Evolutionary conservation across 2,113 vertebrate genomes (phyloP), one percentile per base, ranked within the genome.

Genomic region (Herpetotheres cachinnans): DNA sequence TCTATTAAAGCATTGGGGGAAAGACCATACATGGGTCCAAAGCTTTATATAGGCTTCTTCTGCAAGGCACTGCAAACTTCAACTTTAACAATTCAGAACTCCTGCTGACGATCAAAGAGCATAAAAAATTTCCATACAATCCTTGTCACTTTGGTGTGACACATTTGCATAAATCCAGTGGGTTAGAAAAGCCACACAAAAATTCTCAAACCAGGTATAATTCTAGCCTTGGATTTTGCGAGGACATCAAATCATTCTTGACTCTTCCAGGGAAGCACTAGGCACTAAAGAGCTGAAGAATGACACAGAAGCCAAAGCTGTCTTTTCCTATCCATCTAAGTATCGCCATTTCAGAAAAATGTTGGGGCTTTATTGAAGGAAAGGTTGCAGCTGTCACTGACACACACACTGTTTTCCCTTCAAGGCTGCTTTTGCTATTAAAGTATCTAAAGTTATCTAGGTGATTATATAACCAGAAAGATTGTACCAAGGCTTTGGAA

Each of bases 281-380:
- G 36, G 32, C 16, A 44, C 24, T 16, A 12, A 77, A 76, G 26
- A 77, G 26, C 3, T 46, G 14, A 62, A 58, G 71, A 79, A 70
- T 34, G 14, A 29, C 49, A 63, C 7, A 9, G 34, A 81, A 67
- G 29, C 26, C 32, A 76, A 52, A 95, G 3, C 9, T 82, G 5
- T 30, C 14, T 77, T 82, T 89, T 80, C 18, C 16, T 38, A 52
- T 67, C 26, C 30, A 40, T 63, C 26, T 42, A 20, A 36, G 22
- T 20, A 46, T 20, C 62, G 22, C 8, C 10, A 24, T 42, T 73
- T 77, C 36, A 55, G 40, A 78, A 82, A 50, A 54, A 36, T 5
- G 2, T 0, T 3, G 0, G 3, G 1, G 0, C 0, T 12, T 65
- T 84, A 46, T 79, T 79, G 80, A 76, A 73, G 25, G 40, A 76